Evolutionary conservation across 2,888 invertebrate genomes (phyloP).

Genomic region (Brenthis daphne): DNA sequence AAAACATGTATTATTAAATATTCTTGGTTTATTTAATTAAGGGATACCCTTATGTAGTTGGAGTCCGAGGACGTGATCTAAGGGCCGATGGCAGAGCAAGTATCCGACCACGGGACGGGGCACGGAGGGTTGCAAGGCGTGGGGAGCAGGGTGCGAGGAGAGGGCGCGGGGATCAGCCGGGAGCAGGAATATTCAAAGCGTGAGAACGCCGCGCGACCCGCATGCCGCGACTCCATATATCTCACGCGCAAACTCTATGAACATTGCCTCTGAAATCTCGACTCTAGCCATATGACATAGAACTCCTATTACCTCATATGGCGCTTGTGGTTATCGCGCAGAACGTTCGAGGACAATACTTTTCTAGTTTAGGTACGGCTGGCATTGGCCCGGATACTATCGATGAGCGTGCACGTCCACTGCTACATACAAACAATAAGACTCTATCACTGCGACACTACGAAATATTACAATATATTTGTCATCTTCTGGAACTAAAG

Average conservation of each 20-base stretch:
- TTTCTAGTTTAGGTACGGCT: slow-evolving; percentile 81
- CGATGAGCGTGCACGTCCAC: slow-evolving; percentile 75
- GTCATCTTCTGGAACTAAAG: neutral
- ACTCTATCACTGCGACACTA: slow-evolving; percentile 22
- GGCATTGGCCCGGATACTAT: slow-evolving; percentile 81
- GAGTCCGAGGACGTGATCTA: slow-evolving; percentile 74
- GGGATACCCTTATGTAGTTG: slow-evolving; percentile 60
- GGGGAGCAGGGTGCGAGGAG: slow-evolving; percentile 41
- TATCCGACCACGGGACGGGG: slow-evolving; percentile 4
- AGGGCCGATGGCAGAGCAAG: slow-evolving; percentile 59
- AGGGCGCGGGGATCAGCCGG: slow-evolving; percentile 57
- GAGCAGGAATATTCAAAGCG: slow-evolving; percentile 82
- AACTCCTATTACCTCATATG: slow-evolving; percentile 52
- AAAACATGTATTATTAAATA: slow-evolving; percentile 60
- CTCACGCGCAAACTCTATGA: slow-evolving; percentile 76
- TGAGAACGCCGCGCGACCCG: slow-evolving; percentile 81
- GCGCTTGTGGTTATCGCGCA: slow-evolving; percentile 71
- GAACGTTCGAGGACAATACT: slow-evolving; percentile 81
- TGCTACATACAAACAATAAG: slow-evolving; percentile 44
- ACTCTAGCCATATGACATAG: slow-evolving; percentile 55
- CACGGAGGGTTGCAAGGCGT: slow-evolving; percentile 43
- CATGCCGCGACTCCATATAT: slow-evolving; percentile 81
- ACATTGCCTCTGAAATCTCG: slow-evolving; percentile 47
- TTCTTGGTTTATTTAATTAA: slow-evolving; percentile 75
- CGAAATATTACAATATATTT: neutral